Conservation (phyloP, 1,140 invertebrate genomes). For the Drosophila dunni region DNA sequence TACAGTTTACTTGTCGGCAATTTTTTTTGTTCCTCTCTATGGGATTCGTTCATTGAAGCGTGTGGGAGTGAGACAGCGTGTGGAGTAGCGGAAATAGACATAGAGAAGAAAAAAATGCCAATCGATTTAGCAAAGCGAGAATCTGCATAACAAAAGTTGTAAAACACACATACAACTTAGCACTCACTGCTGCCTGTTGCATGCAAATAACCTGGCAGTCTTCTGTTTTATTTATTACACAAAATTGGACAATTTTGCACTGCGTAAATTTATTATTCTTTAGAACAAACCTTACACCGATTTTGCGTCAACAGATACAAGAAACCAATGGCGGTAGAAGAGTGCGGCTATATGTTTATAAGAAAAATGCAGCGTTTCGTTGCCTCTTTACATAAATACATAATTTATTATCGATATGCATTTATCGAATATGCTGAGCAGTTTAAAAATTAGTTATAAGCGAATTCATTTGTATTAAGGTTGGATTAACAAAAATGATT, state of each 20-base stretch:
- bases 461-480: too few relatives aligned
- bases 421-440: constrained; percentile 19
- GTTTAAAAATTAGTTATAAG: not conserved
- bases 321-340: constrained; percentile 61
- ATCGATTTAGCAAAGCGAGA: constrained; percentile 65
- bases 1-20: constrained; percentile 24
- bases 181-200: constrained; percentile 55
- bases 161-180: constrained; percentile 33
- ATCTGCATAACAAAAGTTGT: constrained; percentile 30
- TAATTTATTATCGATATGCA: not conserved
- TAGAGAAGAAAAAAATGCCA: constrained; percentile 74
- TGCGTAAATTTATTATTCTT: constrained; percentile 39
- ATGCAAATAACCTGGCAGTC: constrained; percentile 30
- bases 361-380: constrained; percentile 16
- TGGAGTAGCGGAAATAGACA: constrained; percentile 64
- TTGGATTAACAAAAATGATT: not conserved
- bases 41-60: constrained; percentile 32
- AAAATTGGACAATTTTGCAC: constrained; percentile 9
- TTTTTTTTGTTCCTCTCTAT: constrained; percentile 30
- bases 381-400: constrained; percentile 6
- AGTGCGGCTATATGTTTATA: constrained; percentile 50
- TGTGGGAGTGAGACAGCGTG: constrained; percentile 41
- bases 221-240: constrained; percentile 26
- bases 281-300: constrained; percentile 42
- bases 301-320: constrained; percentile 67